These are phyloP conservation scores for Hydrocynus forskahlii DNA, from an alignment of 2,797 vertebrate genomes.

Conservation along the genomic window DNA sequence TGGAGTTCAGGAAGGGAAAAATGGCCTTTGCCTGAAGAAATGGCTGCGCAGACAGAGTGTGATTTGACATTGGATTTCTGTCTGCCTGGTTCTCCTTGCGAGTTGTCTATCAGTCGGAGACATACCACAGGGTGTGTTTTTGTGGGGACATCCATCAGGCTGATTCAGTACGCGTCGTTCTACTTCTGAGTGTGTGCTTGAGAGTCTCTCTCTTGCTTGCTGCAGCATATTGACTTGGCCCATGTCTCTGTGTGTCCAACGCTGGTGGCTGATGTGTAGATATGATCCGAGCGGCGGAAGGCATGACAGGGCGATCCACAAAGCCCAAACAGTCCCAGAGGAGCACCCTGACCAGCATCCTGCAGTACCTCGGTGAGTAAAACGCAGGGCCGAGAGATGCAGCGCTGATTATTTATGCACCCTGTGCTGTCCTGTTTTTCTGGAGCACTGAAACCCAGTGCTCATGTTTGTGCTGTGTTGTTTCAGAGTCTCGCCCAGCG, in stretches of 20 bases:
- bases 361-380: constrained; percentile 93
- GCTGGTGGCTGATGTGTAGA: constrained; percentile 82
- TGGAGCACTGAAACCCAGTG: not conserved
- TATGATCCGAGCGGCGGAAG: constrained; percentile 91
- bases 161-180: constrained; percentile 14
- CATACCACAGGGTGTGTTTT: constrained; percentile 30
- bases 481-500: constrained; percentile 91
- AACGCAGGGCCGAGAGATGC: not conserved
- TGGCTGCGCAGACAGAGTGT: constrained; percentile 28
- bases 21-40: constrained; percentile 36
- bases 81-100: constrained; percentile 31
- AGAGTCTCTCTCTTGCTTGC: constrained; percentile 47
- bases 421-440: constrained; percentile 14
- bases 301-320: constrained; percentile 86
- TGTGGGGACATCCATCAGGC: constrained; percentile 38
- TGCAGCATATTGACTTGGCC: constrained; percentile 53
- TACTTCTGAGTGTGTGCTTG: constrained; percentile 31
- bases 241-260: constrained; percentile 61
- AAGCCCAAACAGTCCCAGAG: constrained; percentile 88
- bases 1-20: constrained; percentile 15
- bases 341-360: constrained; percentile 92
- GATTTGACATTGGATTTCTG: constrained; percentile 37
- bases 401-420: constrained; percentile 46
- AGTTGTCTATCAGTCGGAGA: constrained; percentile 38
- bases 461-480: constrained; percentile 43